phyloP scores from a whole-genome alignment of 1,140 invertebrate genomes.

The Temnothorax curvispinosus region DNA sequence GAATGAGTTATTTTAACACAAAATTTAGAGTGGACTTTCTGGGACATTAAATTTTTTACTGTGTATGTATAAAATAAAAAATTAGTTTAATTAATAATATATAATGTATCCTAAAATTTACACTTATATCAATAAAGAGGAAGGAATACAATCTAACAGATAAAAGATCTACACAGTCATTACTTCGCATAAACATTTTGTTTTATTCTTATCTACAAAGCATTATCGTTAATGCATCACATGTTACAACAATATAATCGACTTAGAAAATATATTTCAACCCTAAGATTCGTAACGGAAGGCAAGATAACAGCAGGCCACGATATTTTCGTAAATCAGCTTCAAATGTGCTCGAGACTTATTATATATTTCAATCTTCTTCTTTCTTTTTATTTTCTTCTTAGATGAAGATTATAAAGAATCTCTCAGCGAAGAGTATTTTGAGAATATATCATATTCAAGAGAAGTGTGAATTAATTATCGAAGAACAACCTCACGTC shows the following conservation, averaged over 20 bases:
- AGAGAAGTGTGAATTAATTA: conserved; percentile 20
- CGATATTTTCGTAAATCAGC: conserved; percentile 30
- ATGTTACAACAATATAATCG: conserved; percentile 49
- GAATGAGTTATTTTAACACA: too few relatives aligned
- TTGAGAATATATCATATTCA: conserved; percentile 5
- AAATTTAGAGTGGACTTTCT: too few relatives aligned
- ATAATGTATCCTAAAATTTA: background rate
- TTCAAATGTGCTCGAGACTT: conserved; percentile 28
- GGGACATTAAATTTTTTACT: too few relatives aligned
- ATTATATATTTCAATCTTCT: background rate
- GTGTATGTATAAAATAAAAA: too few relatives aligned
- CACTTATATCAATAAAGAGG: background rate
- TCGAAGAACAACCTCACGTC: background rate
- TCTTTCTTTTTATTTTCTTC: background rate
- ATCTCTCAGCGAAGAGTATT: background rate
- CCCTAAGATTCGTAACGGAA: conserved; percentile 55
- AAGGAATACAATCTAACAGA: background rate
- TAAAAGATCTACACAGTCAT: background rate
- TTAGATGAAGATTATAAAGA: conserved; percentile 31
- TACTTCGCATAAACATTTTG: conserved; percentile 28
- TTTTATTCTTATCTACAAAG: conserved; percentile 68
- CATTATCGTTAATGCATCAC: conserved; percentile 53
- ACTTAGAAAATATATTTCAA: conserved; percentile 58
- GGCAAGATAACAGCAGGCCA: conserved; percentile 63
- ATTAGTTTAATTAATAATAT: background rate